phyloP scores from a whole-genome alignment of 2,888 invertebrate genomes.

The Antheraea yamamai region DNA sequence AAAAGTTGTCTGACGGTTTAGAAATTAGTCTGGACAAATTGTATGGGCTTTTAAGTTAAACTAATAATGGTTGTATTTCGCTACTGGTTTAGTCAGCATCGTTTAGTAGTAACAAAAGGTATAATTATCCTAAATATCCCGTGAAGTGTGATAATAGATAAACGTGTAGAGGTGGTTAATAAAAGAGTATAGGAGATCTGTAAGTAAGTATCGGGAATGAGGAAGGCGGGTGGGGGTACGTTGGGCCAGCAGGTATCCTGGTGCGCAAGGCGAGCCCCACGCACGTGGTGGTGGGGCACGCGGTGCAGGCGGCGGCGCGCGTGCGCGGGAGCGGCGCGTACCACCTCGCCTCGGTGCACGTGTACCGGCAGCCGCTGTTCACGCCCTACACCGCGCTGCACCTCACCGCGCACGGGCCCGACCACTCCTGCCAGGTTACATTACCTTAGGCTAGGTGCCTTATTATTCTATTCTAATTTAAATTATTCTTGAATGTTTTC shows the following conservation, averaged over 20 bases:
- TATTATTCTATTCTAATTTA: no score
- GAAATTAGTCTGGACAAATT: no score
- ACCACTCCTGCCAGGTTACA: constrained; percentile 56
- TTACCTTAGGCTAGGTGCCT: not conserved
- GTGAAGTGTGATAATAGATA: not conserved
- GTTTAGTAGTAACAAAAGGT: no score
- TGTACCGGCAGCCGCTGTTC: constrained; percentile 82
- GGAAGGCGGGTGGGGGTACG: not conserved
- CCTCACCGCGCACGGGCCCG: constrained; percentile 74
- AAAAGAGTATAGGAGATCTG: not conserved
- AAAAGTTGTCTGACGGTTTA: no score
- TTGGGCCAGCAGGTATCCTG: constrained; percentile 62
- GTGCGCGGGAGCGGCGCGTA: constrained; percentile 52
- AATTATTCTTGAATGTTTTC: no score
- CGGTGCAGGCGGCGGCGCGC: constrained; percentile 42
- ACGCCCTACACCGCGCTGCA: constrained; percentile 77
- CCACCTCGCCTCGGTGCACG: constrained; percentile 78
- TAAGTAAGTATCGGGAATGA: not conserved
- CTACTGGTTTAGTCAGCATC: no score
- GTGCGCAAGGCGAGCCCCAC: constrained; percentile 82
- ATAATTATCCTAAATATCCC: no score
- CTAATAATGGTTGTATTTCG: no score
- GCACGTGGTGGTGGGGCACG: constrained; percentile 79
- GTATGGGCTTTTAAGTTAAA: no score
- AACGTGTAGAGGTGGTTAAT: not conserved